Conservation (phyloP, 1,140 invertebrate genomes). For the Drosophila pruinosa region DNA sequence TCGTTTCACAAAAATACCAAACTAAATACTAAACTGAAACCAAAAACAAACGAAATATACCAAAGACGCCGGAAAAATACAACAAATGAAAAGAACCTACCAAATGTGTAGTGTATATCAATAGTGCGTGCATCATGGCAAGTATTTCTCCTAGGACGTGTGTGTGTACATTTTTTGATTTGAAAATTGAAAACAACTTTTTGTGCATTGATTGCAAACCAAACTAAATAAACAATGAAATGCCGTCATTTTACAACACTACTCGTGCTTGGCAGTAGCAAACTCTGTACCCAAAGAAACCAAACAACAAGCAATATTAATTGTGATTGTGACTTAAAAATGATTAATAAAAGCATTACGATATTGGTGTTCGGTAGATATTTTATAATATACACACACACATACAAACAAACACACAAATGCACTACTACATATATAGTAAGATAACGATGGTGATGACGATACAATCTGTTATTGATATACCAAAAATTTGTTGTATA, state of each 20-base stretch:
- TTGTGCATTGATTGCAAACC: slow-evolving; percentile 78
- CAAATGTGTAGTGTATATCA: slow-evolving; percentile 37
- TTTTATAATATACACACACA: slow-evolving; percentile 58
- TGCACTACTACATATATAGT: not conserved
- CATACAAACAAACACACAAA: slow-evolving; percentile 12
- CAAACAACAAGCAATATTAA: slow-evolving; percentile 27
- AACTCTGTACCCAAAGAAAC: slow-evolving; percentile 28
- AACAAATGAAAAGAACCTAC: slow-evolving; percentile 31
- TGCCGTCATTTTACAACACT: slow-evolving; percentile 26
- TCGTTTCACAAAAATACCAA: slow-evolving; percentile 29
- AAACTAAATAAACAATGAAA: slow-evolving; percentile 20
- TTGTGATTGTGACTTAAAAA: slow-evolving; percentile 38
- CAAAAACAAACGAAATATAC: slow-evolving; percentile 31
- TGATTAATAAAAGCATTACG: slow-evolving; percentile 16
- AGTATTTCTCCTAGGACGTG: slow-evolving; percentile 52
- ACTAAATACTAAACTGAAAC: slow-evolving; percentile 21
- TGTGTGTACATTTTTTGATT: slow-evolving; percentile 74
- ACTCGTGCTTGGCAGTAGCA: slow-evolving; percentile 21
- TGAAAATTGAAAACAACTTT: slow-evolving; percentile 83
- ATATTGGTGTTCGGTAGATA: slow-evolving; percentile 64
- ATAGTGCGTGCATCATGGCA: slow-evolving; percentile 56
- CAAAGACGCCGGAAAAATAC: slow-evolving; percentile 24
- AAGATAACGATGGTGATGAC: slow-evolving; percentile 44
- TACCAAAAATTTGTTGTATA: slow-evolving; percentile 64
- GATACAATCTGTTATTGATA: slow-evolving; percentile 47